phyloP scores from a whole-genome alignment of 2,888 invertebrate species.

The Dione juno region DNA sequence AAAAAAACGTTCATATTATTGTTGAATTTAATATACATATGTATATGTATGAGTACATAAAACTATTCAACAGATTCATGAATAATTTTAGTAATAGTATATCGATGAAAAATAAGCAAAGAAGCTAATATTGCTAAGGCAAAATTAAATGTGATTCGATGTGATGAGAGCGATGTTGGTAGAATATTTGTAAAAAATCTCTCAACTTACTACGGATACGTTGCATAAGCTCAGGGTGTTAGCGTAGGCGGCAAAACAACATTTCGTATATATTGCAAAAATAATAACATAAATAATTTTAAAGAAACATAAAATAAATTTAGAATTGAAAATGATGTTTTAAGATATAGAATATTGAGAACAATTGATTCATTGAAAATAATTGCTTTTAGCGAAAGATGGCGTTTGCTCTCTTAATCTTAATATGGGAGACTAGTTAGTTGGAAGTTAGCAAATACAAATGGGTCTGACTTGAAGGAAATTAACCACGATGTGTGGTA shows the following conservation, averaged over 20 bases:
- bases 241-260: slow-evolving; percentile 7
- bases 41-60: background rate
- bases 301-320: background rate
- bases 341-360: background rate
- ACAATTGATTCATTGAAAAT: background rate
- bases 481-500: background rate
- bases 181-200: background rate
- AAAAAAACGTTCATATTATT: no score
- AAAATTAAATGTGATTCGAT: background rate
- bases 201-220: slow-evolving; percentile 2
- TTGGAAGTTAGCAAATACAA: background rate
- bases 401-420: background rate
- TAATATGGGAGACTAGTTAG: no score
- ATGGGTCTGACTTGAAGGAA: background rate
- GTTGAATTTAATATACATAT: no score
- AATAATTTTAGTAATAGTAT: no score
- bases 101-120: background rate
- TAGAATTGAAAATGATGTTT: background rate
- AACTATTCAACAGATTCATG: background rate
- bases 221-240: slow-evolving; percentile 9
- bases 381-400: background rate
- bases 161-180: background rate
- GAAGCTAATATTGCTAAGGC: background rate
- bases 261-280: slow-evolving; percentile 11
- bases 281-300: slow-evolving; percentile 1